A percentile compares a stretch with the other conserved stretches of the same genome.
Conservation (phyloP, 2,888 invertebrate species). For the Cosmorhoe ocellata region DNA sequence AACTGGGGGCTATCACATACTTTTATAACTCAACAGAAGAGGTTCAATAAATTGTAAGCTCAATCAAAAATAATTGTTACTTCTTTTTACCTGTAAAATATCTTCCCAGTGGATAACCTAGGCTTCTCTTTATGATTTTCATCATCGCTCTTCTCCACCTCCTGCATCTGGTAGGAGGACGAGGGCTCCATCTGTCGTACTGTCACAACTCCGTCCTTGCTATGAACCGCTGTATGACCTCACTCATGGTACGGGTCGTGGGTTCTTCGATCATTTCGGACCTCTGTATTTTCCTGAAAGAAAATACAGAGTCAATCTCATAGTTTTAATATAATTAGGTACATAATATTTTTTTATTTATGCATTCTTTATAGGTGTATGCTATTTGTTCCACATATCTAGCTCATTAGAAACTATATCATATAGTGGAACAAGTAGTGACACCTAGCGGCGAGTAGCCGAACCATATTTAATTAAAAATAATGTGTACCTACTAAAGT, state of each 20-base stretch:
- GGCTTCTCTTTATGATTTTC: constrained; percentile 52
- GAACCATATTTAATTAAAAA: constrained; percentile 8
- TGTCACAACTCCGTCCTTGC: constrained; percentile 54
- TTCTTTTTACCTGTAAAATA: constrained; percentile 67
- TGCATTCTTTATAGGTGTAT: too few species aligned
- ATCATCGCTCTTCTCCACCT: constrained; percentile 49
- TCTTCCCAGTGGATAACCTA: constrained; percentile 63
- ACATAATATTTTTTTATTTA: too few species aligned
- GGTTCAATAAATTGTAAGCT: too few species aligned
- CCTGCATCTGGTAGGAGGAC: constrained; percentile 66
- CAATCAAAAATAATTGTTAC: too few species aligned
- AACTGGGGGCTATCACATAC: too few species aligned
- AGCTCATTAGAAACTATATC: too few species aligned
- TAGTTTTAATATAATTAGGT: too few species aligned
- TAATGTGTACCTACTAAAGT: too few species aligned
- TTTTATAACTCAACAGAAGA: too few species aligned
- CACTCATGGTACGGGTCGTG: neutral
- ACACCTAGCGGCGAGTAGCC: constrained; percentile 45
- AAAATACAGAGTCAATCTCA: neutral
- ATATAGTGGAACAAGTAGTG: constrained; percentile 1
- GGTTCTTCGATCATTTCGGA: constrained; percentile 9
- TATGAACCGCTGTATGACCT: constrained; percentile 10
- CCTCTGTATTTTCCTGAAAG: neutral
- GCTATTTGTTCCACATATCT: too few species aligned
- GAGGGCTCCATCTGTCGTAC: constrained; percentile 52